phyloP scores from a whole-genome alignment of 1,140 invertebrate species.

The Drosophila lacertosa region DNA sequence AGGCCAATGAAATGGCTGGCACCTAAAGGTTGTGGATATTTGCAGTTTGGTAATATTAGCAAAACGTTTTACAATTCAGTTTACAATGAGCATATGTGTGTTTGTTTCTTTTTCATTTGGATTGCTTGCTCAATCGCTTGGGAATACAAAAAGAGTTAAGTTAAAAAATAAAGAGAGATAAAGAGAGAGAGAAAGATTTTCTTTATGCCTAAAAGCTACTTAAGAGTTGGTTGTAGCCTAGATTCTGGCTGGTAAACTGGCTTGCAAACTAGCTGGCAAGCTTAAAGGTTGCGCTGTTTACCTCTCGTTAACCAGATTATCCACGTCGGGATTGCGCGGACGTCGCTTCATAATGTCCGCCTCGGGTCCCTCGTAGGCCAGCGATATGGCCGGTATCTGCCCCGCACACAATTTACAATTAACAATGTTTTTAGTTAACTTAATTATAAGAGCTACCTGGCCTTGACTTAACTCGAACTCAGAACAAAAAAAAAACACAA shows the following conservation, averaged over 20 bases:
- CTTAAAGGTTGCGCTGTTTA: conserved; percentile 82
- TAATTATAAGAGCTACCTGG: conserved; percentile 11
- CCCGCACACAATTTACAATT: conserved; percentile 43
- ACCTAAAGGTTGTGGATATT: conserved; percentile 88
- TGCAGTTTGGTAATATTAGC: conserved; percentile 75
- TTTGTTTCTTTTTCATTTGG: conserved; percentile 8
- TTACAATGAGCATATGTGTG: conserved; percentile 21
- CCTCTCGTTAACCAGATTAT: conserved; percentile 99
- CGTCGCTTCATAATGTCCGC: conserved; percentile 99
- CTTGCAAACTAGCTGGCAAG: conserved; percentile 14
- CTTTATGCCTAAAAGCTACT: conserved; percentile 37
- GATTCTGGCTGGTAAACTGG: background rate
- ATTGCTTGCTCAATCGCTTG: background rate
- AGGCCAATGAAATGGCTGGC: conserved; percentile 99
- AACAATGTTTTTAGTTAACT: conserved; percentile 12
- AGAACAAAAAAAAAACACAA: no score
- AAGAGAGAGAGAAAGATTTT: background rate
- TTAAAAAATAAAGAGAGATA: no score
- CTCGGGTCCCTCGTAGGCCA: conserved; percentile 99
- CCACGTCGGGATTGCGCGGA: conserved; percentile 96
- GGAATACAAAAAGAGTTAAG: conserved; percentile 9
- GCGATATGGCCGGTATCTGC: conserved; percentile 98
- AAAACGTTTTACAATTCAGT: conserved; percentile 61
- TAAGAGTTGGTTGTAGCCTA: conserved; percentile 21
- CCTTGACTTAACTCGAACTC: conserved; percentile 41